A percentile compares a stretch with the other conserved stretches of the same genome.
Evolutionary conservation across 2,888 invertebrate species (phyloP).

Genomic region (Pilophorus perplexus): DNA sequence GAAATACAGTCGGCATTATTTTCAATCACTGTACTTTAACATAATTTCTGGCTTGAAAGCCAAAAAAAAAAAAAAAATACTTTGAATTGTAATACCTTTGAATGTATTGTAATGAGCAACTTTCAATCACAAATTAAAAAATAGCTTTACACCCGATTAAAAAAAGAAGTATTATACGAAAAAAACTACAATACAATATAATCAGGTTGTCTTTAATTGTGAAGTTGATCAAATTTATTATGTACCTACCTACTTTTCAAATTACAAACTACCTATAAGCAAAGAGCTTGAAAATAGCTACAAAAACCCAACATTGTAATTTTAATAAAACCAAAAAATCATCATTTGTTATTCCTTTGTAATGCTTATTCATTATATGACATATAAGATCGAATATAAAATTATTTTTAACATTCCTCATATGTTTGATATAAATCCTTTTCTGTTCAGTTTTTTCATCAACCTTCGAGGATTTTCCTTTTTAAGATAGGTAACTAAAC

Average conservation of each 20-base stretch:
- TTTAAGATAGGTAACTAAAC: constrained; percentile 22
- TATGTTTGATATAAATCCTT: constrained; percentile 35
- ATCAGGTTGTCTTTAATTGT: constrained; percentile 43
- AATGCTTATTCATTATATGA: constrained; percentile 46
- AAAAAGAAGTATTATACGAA: constrained; percentile 36
- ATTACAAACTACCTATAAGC: constrained; percentile 39
- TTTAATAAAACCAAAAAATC: constrained; percentile 30
- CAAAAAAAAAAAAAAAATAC: too few relatives aligned
- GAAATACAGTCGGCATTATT: constrained; percentile 44
- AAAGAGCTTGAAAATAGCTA: constrained; percentile 46
- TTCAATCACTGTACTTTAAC: constrained; percentile 44
- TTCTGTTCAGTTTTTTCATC: constrained; percentile 12
- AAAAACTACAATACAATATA: constrained; percentile 40
- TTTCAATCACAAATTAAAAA: constrained; percentile 46
- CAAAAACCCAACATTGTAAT: constrained; percentile 39
- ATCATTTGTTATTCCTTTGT: constrained; percentile 47
- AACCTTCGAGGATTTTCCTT: constrained; percentile 1
- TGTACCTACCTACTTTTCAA: constrained; percentile 35
- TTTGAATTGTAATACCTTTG: constrained; percentile 44
- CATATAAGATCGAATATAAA: constrained; percentile 47
- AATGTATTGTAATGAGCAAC: constrained; percentile 45
- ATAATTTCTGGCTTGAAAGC: constrained; percentile 41
- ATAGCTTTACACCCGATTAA: constrained; percentile 45
- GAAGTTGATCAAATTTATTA: constrained; percentile 40
- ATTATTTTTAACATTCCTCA: constrained; percentile 47